phyloP scores from a whole-genome alignment of 2,888 invertebrate genomes.

The Chrysodeixis includens region DNA sequence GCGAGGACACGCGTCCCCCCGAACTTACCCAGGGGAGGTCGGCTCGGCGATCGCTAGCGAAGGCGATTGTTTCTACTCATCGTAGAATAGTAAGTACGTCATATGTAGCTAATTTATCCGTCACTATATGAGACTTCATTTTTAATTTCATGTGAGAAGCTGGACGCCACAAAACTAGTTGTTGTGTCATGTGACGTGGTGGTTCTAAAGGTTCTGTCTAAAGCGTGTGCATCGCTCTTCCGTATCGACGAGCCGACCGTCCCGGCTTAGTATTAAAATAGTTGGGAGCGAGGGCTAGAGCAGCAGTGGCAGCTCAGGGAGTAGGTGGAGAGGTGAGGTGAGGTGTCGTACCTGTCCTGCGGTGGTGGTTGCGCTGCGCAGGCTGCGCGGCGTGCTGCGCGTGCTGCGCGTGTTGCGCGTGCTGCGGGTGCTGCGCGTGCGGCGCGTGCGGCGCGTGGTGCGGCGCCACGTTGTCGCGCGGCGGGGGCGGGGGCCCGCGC shows the following conservation, averaged over 20 bases:
- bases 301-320: slow-evolving; percentile 50
- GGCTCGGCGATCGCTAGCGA: slow-evolving; percentile 58
- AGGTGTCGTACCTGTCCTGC: slow-evolving; percentile 83
- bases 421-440: slow-evolving; percentile 59
- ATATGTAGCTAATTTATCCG: neutral
- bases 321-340: slow-evolving; percentile 27
- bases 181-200: slow-evolving; percentile 36
- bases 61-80: slow-evolving; percentile 40
- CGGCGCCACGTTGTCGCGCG: slow-evolving; percentile 54
- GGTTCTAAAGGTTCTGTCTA: slow-evolving; percentile 38
- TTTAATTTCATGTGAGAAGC: slow-evolving; percentile 43
- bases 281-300: slow-evolving; percentile 51
- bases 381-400: slow-evolving; percentile 57
- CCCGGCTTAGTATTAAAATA: slow-evolving; percentile 63
- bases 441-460: slow-evolving; percentile 59
- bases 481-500: slow-evolving; percentile 59
- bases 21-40: slow-evolving; percentile 81
- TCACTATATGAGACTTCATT: slow-evolving; percentile 16
- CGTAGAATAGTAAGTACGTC: slow-evolving; percentile 25
- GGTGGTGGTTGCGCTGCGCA: slow-evolving; percentile 80
- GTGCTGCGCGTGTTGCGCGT: slow-evolving; percentile 63
- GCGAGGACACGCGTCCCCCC: slow-evolving; percentile 77
- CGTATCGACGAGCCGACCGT: slow-evolving; percentile 60
- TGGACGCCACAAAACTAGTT: slow-evolving; percentile 42
- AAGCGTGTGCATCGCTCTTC: slow-evolving; percentile 46